These are phyloP conservation scores for Origma solitaria DNA, from an alignment of 2,113 vertebrate species.

Conservation along the genomic window DNA sequence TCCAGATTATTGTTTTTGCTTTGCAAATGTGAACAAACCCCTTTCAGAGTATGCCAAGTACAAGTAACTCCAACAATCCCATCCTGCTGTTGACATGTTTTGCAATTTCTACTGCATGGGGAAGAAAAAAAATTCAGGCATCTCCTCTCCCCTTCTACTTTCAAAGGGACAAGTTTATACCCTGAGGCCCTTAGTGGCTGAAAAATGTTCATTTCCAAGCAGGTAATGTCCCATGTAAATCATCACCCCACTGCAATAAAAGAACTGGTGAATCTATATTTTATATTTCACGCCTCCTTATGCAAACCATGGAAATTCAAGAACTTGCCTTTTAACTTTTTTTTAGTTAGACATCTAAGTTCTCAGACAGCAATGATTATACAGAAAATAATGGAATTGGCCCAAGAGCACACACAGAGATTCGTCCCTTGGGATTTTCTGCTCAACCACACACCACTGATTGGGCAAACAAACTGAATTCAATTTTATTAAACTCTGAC, in stretches of 20 bases:
- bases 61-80: background rate
- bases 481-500: background rate
- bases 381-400: background rate
- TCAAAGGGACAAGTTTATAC: background rate
- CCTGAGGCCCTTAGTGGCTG: background rate
- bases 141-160: background rate
- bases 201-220: background rate
- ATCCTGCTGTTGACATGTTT: background rate
- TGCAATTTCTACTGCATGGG: background rate
- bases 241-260: background rate
- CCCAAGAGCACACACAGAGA: background rate
- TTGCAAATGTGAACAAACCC: conserved; percentile 15
- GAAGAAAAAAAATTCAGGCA: background rate
- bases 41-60: conserved; percentile 2
- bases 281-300: background rate
- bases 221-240: conserved; percentile 25
- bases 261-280: background rate
- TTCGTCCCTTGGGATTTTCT: background rate
- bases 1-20: conserved; percentile 10
- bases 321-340: background rate
- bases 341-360: background rate
- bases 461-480: background rate
- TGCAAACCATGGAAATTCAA: background rate
- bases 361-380: background rate
- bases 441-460: background rate